phyloP scores from a whole-genome alignment of 2,888 invertebrate genomes.

The Orthosia cruda region DNA sequence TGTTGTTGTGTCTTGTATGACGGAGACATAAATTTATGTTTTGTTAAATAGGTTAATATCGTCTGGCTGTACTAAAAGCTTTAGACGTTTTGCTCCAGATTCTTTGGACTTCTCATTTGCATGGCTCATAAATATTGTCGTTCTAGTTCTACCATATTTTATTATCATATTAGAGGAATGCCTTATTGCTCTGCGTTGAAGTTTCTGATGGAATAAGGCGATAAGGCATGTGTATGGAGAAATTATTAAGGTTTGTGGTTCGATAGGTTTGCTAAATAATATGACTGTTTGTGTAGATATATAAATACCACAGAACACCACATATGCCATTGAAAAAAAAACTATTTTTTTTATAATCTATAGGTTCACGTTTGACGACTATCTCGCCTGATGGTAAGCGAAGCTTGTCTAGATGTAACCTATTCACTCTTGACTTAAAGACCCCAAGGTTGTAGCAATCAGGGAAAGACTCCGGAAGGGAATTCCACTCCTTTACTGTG shows the following conservation, averaged over 20 bases:
- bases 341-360: no score
- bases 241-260: not conserved
- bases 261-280: not conserved
- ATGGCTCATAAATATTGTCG: slow-evolving; percentile 31
- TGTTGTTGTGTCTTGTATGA: slow-evolving; percentile 25
- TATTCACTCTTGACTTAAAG: no score
- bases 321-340: no score
- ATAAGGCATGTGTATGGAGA: not conserved
- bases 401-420: no score
- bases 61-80: slow-evolving; percentile 24
- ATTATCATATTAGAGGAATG: slow-evolving; percentile 1
- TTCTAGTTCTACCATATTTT: slow-evolving; percentile 17
- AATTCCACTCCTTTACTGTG: no score
- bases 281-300: not conserved
- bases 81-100: slow-evolving; percentile 39
- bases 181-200: slow-evolving; percentile 1
- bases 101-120: slow-evolving; percentile 38
- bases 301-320: not conserved
- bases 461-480: no score
- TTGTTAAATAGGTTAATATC: slow-evolving; percentile 48
- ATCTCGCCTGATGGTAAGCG: no score
- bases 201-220: not conserved
- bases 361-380: no score
- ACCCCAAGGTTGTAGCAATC: no score
- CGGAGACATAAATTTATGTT: slow-evolving; percentile 28